Evolutionary conservation across 2,797 vertebrate genomes (phyloP), one percentile per base, ranked within the genome.

Genomic region (Pangasius sanitwongsei): DNA sequence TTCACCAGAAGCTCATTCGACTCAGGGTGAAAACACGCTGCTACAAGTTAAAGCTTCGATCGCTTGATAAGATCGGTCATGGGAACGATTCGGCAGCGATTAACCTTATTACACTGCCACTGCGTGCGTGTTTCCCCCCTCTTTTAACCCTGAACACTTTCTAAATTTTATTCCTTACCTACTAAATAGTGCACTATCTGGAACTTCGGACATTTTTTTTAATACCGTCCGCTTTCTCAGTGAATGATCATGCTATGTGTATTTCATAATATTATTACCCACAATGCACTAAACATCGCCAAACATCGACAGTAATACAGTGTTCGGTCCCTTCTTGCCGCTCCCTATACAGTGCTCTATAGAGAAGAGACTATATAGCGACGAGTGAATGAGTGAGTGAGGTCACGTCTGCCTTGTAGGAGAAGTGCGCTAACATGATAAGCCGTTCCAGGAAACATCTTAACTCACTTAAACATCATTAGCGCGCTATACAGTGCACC

Each of bases 21-120:
- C 16, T 34, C 31, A 44, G 69, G 5, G 28, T 65, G 15, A 83
- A 83, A 83, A 83, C 61, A 48, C 25, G 41, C 82, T n/a, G 20
- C 59, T 67, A 31, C 41, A n/a, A 59, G 70, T 55, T 44, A 77
- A 75, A 90, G 77, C 89, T 93, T 87, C 92, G 94, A 94, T 92
- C 88, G 87, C 89, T 92, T 83, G 92, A 94, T 90, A 90, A 94
- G 92, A 91, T 90, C 86, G 93, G 91, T 91, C 89, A 94, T 87
- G 86, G 94, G 93, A 91, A 92, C 92, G 91, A 90, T 67, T 87
- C 84, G 16, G 89, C 92, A 83, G 93, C 91, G 91, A 92, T 92
- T 87, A 81, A 86, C 93, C 91, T 87, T 92, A 92, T 92, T 92
- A 87, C 88, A 6, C 94, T 93, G 93, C 90, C 90, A 92, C 92